These are phyloP conservation scores for Mus minutoides DNA, from an alignment of 2,797 vertebrate genomes.

Conservation along the genomic window DNA sequence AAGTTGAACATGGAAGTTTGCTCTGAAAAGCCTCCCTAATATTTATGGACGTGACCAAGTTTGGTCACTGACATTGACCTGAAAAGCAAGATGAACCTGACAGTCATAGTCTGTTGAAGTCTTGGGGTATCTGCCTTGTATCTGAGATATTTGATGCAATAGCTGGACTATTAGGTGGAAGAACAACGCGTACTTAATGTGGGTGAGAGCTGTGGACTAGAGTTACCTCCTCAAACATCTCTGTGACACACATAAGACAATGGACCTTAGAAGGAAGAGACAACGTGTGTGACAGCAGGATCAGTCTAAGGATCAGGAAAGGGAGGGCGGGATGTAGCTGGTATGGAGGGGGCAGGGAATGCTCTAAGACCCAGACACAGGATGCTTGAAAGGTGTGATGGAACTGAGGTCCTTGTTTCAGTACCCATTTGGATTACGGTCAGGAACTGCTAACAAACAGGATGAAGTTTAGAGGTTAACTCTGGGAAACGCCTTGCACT, in stretches of 20 bases:
- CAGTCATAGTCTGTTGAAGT: neutral
- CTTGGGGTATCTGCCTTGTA: neutral
- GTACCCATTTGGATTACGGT: neutral
- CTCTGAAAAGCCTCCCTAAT: neutral
- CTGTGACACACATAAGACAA: neutral
- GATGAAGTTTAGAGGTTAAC: conserved; percentile 13
- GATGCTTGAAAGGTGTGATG: neutral
- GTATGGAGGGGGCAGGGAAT: neutral
- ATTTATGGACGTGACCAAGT: neutral
- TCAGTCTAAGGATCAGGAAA: neutral
- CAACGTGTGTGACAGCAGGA: neutral
- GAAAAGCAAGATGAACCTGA: conserved; percentile 26
- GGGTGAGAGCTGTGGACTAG: neutral
- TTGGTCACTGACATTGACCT: neutral
- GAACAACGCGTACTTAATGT: neutral
- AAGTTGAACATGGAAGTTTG: neutral
- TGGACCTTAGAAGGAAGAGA: neutral
- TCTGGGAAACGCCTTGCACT: conserved; percentile 32
- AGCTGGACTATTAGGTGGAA: neutral
- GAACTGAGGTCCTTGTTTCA: neutral
- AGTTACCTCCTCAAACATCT: conserved; percentile 7
- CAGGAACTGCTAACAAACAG: neutral
- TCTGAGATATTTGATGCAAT: neutral
- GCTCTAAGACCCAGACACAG: neutral
- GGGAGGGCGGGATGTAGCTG: neutral